Base-by-base conservation (phyloP, 53 echinoderm and acorn worm species). In the Actinopyga echinites region DNA sequence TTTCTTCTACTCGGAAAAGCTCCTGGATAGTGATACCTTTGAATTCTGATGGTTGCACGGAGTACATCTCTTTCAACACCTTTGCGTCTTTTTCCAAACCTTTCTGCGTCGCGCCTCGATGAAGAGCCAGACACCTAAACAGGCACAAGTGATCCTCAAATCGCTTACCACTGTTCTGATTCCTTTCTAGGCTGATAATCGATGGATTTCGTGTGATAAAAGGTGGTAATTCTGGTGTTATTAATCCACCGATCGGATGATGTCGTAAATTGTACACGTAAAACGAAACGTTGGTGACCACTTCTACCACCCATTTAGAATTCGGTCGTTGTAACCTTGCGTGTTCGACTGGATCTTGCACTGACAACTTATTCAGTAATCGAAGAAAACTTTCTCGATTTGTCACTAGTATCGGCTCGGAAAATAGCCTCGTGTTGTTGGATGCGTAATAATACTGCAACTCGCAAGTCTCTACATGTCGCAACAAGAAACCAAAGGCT, bases 271-370 rank as follows among this genome's bases (percentile, higher is more conserved):
- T 87, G 26, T 64, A 85, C 15, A 87, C 64, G 30, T 36, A 80
- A 53, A 85, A 73, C 2, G 65, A 71, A 6, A 88, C 64, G 21
- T 88, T 91, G 1, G 67, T 74, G 1, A 85, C 28, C 1, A 22
- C 9, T 65, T 84, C 81, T 13, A 87, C 74, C 1, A 66, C 67
- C 87, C 91, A 87, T 63, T 80, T 83, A 5, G 83, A 67, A 33
- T 83, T 67, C 5, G 83, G 73, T 0, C 83, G 52, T 22, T 75
- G 65, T 0, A 43, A 23, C 0, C 77, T 40, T 1, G 53, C 82
- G 61, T 58, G 43, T 30, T 86, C 86, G 8, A 31, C 4, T 11
- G 56, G 43, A 54, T 74, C 75, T 20, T 35, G 32, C 30, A 64
- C 30, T 0, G 25, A 30, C 4, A 90, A 29, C 1, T 13, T 43